Evolutionary conservation across 1,140 invertebrate genomes (phyloP), one percentile per base, ranked within the genome.

Genomic region (Scaptodrosophila lebanonensis): DNA sequence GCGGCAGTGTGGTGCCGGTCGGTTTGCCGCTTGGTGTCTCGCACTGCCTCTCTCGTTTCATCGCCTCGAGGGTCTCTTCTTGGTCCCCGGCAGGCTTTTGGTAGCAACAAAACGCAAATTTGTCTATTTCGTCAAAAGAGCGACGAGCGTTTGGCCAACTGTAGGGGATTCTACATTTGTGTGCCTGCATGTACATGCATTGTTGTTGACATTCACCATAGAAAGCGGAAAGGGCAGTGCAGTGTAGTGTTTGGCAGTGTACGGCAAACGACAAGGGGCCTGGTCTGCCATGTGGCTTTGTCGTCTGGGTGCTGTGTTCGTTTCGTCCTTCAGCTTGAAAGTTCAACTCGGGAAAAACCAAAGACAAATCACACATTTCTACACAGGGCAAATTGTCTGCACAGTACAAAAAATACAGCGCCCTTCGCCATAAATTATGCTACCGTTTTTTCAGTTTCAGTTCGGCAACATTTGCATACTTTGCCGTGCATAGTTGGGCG

Each of bases 101-200:
- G 70, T 69, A 83, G 75, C 76, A 82, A 53, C 70, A 75, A 83
- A 79, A 82, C 75, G 75, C 70, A 82, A 82, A 82, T 82, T 82
- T 82, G 76, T 82, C 75, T 82, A 82, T 82, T 82, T 82, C 75
- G 66, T 82, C 75, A 82, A 82, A 82, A 83, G 62, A 56, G 52
- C 75, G 76, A 75, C 76, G 75, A 70, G 66, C 76, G 72, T 77
- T 77, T 77, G 59, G 62, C 56, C 3, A 33, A 8, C 52, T 17
- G 13, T 35, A 51, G 49, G 30, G 18, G 40, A 50, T 44, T 33
- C 44, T 54, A 36, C 12, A 29, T 12, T 25, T 33, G 39, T 53
- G 20, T 18, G 36, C 38, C 27, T 12, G 38, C 11, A 13, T 48
- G 38, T 20, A 44, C 47, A 43, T 61, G 65, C 36, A 63, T 70